Evolutionary conservation across 2,797 vertebrate genomes (phyloP), one percentile per base, ranked within the genome.

Genomic region (Helarctos malayanus): DNA sequence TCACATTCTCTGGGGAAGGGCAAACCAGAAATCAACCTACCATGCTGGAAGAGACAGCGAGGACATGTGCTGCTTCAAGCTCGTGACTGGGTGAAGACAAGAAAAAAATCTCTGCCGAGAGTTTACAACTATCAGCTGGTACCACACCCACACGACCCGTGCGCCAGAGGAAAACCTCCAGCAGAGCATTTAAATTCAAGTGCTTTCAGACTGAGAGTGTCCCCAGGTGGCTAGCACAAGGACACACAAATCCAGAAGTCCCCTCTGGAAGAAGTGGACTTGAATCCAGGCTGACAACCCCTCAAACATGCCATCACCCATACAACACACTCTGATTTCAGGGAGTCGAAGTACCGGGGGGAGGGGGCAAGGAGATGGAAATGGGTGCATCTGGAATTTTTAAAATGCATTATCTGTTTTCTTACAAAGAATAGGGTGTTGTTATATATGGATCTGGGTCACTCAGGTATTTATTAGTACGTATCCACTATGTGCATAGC

Each of bases 181-280:
- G 68, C 18, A 94, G n/a, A 95, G 25, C 84, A 83, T 65, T 88
- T 87, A 35, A 78, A 57, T 91, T 71, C 76, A 65, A 56, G 61
- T 21, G 19, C n/a, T 79, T 47, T 65, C 61, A 90, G 14, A 76
- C 0, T 35, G 41, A 41, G 5, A 32, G 27, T 59, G 29, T 47
- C 35, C n/a, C 63, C 63, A 49, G 56, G 63, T 65, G 25, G 29
- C 49, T 63, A 63, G 35, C 57, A 65, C 69, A 93, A 76, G 73
- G 45, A 87, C 92, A 92, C 41, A 80, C 61, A 94, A 80, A 83
- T 52, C 69, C 52, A 83, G 29, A 92, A 49, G 68, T 59, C 25
- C 5, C 23, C 21, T 79, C 23, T 8, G 14, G 68, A 81, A 94
- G 59, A 92, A 32, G 14, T 78, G 32, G 54, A 57, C 71, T 94